phyloP scores from a whole-genome alignment of 64 coral and sea anemone species.

The Montipora cactus region DNA sequence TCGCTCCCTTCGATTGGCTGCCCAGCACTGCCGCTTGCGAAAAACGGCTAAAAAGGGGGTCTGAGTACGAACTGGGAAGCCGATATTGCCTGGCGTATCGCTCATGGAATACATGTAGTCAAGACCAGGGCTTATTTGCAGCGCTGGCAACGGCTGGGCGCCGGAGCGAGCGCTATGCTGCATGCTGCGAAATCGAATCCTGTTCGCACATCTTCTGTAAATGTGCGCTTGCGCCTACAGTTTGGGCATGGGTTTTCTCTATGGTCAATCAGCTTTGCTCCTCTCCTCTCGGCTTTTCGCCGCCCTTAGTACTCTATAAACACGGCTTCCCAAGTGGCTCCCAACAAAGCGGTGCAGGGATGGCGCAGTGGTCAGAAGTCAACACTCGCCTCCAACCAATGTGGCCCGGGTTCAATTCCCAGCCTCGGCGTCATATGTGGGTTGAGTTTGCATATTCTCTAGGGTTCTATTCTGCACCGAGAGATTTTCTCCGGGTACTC shows the following conservation, averaged over 20 bases:
- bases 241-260: not conserved
- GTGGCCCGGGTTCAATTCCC: too few species aligned
- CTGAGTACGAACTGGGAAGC: constrained; percentile 3
- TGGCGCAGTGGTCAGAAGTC: too few species aligned
- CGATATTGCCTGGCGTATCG: not conserved
- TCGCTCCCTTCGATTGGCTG: not conserved
- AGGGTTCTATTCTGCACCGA: too few species aligned
- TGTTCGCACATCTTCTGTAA: not conserved
- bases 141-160: not conserved
- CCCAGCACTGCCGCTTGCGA: not conserved
- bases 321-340: too few species aligned
- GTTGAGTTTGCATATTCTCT: too few species aligned
- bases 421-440: too few species aligned
- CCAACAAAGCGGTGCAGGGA: too few species aligned
- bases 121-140: not conserved
- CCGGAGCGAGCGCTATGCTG: not conserved
- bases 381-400: too few species aligned
- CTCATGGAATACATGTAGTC: not conserved
- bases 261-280: not conserved
- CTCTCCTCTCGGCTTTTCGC: too few species aligned
- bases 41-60: not conserved
- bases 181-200: not conserved
- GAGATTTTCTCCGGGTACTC: too few species aligned
- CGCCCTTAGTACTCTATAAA: too few species aligned
- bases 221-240: not conserved